Evolutionary conservation across 2,113 vertebrate species (phyloP).

Genomic region (Helogale parvula): DNA sequence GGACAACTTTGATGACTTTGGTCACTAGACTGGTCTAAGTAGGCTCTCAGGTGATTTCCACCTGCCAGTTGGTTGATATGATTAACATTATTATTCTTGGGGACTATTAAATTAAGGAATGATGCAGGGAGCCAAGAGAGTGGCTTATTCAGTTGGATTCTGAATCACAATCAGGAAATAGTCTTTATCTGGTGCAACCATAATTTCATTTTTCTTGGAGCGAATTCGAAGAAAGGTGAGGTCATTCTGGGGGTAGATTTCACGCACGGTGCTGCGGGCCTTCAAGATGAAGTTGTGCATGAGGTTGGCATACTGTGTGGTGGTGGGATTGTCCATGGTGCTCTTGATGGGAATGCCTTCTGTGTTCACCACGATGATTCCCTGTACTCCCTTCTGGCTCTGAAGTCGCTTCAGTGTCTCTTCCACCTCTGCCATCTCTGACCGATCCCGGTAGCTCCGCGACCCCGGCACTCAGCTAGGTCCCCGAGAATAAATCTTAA

Average conservation of each 20-base stretch:
- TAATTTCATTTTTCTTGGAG: slow-evolving; percentile 98
- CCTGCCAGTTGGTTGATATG: slow-evolving; percentile 10
- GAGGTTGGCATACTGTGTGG: slow-evolving; percentile 93
- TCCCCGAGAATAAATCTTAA: too few relatives aligned
- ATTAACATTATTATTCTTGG: slow-evolving; percentile 64
- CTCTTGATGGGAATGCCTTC: slow-evolving; percentile 97
- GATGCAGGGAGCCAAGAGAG: slow-evolving; percentile 14
- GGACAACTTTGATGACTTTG: not conserved
- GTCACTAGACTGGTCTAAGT: not conserved
- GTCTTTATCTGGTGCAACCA: slow-evolving; percentile 99
- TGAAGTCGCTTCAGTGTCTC: too few relatives aligned
- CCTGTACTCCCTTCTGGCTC: too few relatives aligned
- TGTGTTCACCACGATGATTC: too few relatives aligned
- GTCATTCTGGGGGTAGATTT: slow-evolving; percentile 97
- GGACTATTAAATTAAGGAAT: slow-evolving; percentile 81
- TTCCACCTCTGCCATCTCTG: too few relatives aligned
- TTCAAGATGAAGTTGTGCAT: slow-evolving; percentile 96
- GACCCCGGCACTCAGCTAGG: too few relatives aligned
- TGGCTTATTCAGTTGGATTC: slow-evolving; percentile 92
- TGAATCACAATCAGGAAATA: slow-evolving; percentile 98
- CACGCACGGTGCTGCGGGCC: slow-evolving; percentile 92
- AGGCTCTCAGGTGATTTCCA: not conserved
- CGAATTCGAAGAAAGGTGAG: slow-evolving; percentile 96
- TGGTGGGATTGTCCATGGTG: slow-evolving; percentile 94
- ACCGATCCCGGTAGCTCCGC: too few relatives aligned